Percentiles rank a stretch among this genome's conserved stretches.
These are phyloP conservation scores for Megamerina dolium DNA, from an alignment of 2,888 invertebrate species.

Conservation along the genomic window DNA sequence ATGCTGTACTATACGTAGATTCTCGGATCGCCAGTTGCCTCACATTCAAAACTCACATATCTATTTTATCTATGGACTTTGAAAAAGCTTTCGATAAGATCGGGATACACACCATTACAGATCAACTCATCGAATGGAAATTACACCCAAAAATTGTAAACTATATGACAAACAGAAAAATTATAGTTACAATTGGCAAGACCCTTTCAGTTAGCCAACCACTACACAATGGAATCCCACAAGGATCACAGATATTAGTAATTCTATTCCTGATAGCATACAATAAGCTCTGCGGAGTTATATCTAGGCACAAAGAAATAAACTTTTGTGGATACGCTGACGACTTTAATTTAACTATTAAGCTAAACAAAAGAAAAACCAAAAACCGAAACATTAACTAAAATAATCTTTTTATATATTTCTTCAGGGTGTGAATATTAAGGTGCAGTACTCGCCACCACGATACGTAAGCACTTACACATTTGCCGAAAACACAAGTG, in stretches of 20 bases:
- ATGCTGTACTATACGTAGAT: no score
- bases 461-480: slow-evolving; percentile 15
- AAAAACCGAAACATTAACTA: slow-evolving; percentile 10
- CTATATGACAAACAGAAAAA: slow-evolving; percentile 10
- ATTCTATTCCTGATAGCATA: slow-evolving; percentile 14
- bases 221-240: slow-evolving; percentile 13
- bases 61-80: no score
- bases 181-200: slow-evolving; percentile 3
- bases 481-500: slow-evolving; percentile 18
- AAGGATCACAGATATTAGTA: slow-evolving; percentile 13
- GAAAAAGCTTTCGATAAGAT: no score
- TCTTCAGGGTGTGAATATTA: slow-evolving; percentile 16
- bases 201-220: slow-evolving; percentile 4
- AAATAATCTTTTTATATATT: slow-evolving; percentile 12
- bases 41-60: slow-evolving; percentile 1
- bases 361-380: slow-evolving; percentile 12
- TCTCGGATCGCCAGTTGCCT: slow-evolving; percentile 2
- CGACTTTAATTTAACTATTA: slow-evolving; percentile 16
- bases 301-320: slow-evolving; percentile 10
- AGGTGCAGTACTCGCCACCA: slow-evolving; percentile 12
- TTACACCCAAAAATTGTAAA: slow-evolving; percentile 7
- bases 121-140: no score
- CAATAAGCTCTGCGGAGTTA: slow-evolving; percentile 8
- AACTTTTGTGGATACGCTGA: slow-evolving; percentile 18
- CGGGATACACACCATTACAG: no score